These are phyloP conservation scores for Nesidiocoris tenuis DNA, from an alignment of 2,888 invertebrate species.

Conservation along the genomic window DNA sequence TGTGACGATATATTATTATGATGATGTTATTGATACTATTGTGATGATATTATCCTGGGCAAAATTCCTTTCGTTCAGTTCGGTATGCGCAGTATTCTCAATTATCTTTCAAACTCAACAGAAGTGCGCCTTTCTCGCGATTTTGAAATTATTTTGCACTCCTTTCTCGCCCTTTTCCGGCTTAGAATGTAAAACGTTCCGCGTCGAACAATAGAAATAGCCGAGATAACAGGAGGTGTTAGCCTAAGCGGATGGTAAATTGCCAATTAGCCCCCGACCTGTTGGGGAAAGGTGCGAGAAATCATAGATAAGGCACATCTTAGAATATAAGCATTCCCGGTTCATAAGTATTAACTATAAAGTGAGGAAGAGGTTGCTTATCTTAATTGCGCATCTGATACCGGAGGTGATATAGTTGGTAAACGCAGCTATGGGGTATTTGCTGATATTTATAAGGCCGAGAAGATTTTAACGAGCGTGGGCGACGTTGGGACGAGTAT, in stretches of 20 bases:
- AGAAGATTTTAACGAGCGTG: neutral
- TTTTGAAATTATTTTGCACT: too few relatives aligned
- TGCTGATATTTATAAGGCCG: neutral
- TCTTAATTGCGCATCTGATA: constrained; percentile 31
- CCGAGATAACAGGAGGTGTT: neutral
- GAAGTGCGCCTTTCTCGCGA: too few relatives aligned
- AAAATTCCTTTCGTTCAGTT: too few relatives aligned
- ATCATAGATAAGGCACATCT: constrained; percentile 19
- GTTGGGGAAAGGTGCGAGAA: constrained; percentile 5
- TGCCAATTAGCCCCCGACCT: neutral
- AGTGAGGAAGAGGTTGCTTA: neutral
- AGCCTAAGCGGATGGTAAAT: neutral
- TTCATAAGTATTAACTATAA: neutral
- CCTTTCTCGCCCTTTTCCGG: too few relatives aligned
- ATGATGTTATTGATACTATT: too few relatives aligned
- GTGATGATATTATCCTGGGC: too few relatives aligned
- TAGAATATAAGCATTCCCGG: constrained; percentile 13
- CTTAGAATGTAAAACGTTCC: neutral
- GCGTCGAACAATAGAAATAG: neutral
- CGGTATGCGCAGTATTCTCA: too few relatives aligned
- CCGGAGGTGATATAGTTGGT: neutral
- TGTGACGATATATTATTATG: too few relatives aligned
- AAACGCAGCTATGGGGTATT: neutral
- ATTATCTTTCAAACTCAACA: too few relatives aligned
- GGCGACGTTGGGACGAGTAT: neutral